A percentile compares a stretch with the other conserved stretches of the same genome.
Conservation (phyloP, 2,113 vertebrate genomes). For the Pardalotus punctatus region DNA sequence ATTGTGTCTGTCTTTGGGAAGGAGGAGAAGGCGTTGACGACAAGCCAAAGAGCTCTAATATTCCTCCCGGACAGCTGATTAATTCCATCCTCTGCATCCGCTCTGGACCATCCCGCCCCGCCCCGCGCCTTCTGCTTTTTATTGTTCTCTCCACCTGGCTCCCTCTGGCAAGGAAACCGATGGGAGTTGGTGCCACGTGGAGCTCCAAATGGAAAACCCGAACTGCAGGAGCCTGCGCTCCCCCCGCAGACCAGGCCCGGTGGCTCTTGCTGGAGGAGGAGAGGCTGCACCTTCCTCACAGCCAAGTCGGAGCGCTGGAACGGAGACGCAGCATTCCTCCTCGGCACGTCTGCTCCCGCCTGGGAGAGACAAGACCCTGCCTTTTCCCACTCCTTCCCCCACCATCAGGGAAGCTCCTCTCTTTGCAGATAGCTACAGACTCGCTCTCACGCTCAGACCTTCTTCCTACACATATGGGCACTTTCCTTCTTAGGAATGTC, state of each 20-base stretch:
- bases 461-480: fast-evolving
- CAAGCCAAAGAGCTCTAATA: conserved; percentile 50
- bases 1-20: conserved; percentile 64
- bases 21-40: conserved; percentile 67
- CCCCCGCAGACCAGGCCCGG: not conserved
- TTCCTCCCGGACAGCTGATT: conserved; percentile 64
- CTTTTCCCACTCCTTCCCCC: conserved; percentile 22
- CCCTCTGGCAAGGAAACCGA: conserved; percentile 35
- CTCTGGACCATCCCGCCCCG: conserved; percentile 34
- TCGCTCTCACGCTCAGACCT: not conserved
- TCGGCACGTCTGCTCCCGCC: conserved; percentile 23
- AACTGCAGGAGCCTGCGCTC: not conserved
- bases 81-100: conserved; percentile 64
- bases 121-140: conserved; percentile 55
- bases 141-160: conserved; percentile 63
- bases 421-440: not conserved
- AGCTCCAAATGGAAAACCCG: conserved; percentile 42
- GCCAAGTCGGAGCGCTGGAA: conserved; percentile 18
- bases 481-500: not conserved
- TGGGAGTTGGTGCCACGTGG: conserved; percentile 33
- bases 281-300: conserved; percentile 37
- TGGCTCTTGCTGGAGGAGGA: conserved; percentile 42
- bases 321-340: conserved; percentile 10
- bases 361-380: conserved; percentile 11
- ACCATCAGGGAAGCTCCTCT: not conserved